Evolutionary conservation across 2,888 invertebrate species (phyloP), one percentile per base, ranked within the genome.

Genomic region (Leptinotarsa juncta): DNA sequence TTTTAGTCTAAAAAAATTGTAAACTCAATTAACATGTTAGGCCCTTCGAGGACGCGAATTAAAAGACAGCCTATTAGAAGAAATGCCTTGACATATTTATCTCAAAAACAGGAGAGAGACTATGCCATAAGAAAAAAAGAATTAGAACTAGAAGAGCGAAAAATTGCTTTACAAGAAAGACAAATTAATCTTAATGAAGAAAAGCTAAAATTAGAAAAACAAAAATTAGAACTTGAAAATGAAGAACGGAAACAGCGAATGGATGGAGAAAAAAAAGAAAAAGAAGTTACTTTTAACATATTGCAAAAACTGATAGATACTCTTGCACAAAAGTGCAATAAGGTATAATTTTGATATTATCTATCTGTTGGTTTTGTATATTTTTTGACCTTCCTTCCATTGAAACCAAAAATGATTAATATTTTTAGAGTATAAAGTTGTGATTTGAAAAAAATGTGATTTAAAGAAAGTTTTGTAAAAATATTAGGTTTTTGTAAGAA

Each of bases 91-190:
- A 23, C 57, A 48, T 70, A 60, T 49, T 60, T 70, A 42, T 55
- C 57, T n/a, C 55, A 57, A 42, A 70, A 70, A 70, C 26, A 32
- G 23, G 3, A 70, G 23, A 69, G 23, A 49, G 70, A 70, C 53
- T 42, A 70, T 70, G 53, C 32, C 51, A 53, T 68, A 57, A 60
- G 48, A 70, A 70, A 48, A 57, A 70, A 48, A 49, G 60, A 70
- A 60, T 42, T 70, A 57, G 70, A 70, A 70, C 49, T 70, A 70
- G 70, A 60, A 49, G 48, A 57, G 42, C 42, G 20, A 50, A 70
- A 50, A 62, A 50, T 70, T 18, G 65, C 50, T 49, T 51, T 65
- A 48, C 23, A 60, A 67, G 51, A 67, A 23, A 66, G 14, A 66
- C 32, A 66, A 49, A 20, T 49, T 49, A 1, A 66, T 49, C 18